A percentile compares a stretch with the other conserved stretches of the same genome.
Evolutionary conservation across 2,113 vertebrate genomes (phyloP).

Genomic region (Oreamnos americanus): DNA sequence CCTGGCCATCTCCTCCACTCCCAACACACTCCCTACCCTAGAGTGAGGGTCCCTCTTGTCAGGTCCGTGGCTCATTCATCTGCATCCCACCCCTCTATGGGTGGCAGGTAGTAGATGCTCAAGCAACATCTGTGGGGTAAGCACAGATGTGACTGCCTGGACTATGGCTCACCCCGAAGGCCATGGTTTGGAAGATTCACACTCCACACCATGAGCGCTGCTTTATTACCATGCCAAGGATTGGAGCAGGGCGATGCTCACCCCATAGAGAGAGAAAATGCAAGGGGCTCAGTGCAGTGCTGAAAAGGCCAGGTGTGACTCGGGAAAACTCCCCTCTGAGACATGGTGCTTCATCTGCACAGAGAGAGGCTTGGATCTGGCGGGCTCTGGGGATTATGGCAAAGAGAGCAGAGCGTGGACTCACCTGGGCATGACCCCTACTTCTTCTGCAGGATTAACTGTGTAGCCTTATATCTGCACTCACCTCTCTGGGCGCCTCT

Average conservation of each 20-base stretch:
- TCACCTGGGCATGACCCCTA: neutral
- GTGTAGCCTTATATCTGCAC: fast-evolving
- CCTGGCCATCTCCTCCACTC: too few relatives aligned
- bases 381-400: neutral
- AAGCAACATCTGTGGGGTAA: neutral
- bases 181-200: neutral
- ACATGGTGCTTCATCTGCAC: neutral
- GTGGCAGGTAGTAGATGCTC: neutral
- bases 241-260: neutral
- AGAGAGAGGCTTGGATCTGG: neutral
- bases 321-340: neutral
- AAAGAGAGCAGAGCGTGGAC: neutral
- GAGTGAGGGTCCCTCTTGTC: neutral
- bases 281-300: neutral
- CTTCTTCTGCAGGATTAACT: neutral
- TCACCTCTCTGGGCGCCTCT: neutral
- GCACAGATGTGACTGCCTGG: neutral
- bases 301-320: neutral
- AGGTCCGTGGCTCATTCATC: neutral
- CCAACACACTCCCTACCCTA: neutral
- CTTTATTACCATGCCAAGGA: neutral
- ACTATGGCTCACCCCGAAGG: neutral
- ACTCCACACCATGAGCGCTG: neutral
- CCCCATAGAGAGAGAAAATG: neutral
- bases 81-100: neutral